phyloP scores from a whole-genome alignment of 1,140 invertebrate genomes.

The Eumaeus atala region DNA sequence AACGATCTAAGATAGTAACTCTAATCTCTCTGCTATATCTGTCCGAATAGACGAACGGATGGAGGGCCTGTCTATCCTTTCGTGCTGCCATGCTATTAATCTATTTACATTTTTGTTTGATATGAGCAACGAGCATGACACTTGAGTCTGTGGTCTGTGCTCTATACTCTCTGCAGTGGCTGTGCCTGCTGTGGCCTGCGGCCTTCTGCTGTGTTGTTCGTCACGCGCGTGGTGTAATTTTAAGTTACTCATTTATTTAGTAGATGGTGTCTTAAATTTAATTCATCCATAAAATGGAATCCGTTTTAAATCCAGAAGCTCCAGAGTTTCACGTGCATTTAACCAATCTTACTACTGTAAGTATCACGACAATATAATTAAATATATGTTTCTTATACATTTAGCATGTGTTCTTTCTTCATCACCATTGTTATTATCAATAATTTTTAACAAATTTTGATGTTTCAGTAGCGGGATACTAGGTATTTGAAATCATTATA shows the following conservation, averaged over 20 bases:
- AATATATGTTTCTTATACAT: conserved; percentile 10
- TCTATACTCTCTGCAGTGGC: conserved; percentile 10
- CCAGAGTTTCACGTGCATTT: conserved; percentile 52
- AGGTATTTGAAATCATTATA: too few relatives aligned
- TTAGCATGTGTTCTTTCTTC: conserved; percentile 37
- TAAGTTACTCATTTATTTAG: conserved; percentile 27
- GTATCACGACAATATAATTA: conserved; percentile 21
- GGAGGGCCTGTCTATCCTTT: too few relatives aligned
- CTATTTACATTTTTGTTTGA: too few relatives aligned
- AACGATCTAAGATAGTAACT: too few relatives aligned
- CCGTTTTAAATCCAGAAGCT: conserved; percentile 51
- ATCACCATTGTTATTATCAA: conserved; percentile 20
- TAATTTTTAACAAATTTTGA: not conserved
- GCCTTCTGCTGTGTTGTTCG: conserved; percentile 24
- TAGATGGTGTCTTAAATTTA: conserved; percentile 21
- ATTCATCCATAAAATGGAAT: conserved; percentile 44
- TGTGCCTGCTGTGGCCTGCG: conserved; percentile 11
- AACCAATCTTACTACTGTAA: conserved; percentile 45
- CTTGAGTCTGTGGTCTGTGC: too few relatives aligned
- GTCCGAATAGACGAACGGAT: too few relatives aligned
- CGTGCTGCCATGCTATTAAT: too few relatives aligned
- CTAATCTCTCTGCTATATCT: too few relatives aligned
- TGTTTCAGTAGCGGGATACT: too few relatives aligned
- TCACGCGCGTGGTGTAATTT: conserved; percentile 28
- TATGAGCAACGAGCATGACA: too few relatives aligned